Conservation (phyloP, 2,113 vertebrate genomes). For the Zonotrichia leucophrys region DNA sequence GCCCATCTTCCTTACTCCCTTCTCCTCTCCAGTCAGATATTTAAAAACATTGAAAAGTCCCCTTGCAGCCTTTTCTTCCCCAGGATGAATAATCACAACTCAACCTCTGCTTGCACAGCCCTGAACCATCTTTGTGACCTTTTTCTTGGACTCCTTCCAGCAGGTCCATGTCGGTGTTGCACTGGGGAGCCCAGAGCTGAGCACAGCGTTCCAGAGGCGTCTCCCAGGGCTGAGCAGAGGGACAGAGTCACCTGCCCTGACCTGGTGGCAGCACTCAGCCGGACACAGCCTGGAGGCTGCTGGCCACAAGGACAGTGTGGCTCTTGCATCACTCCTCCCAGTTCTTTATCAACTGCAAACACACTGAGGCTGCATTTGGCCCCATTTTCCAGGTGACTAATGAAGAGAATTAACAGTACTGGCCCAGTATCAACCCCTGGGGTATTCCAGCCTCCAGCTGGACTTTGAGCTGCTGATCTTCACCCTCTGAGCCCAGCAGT, state of each 20-base stretch:
- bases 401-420: background rate
- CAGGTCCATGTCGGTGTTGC: background rate
- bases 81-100: background rate
- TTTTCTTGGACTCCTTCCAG: background rate
- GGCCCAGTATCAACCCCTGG: background rate
- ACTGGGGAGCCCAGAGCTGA: background rate
- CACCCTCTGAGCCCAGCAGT: background rate
- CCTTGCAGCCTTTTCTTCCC: background rate
- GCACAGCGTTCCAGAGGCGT: background rate
- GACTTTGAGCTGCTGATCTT: background rate
- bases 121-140: background rate
- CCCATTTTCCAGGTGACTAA: background rate
- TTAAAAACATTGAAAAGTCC: background rate
- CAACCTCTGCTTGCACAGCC: background rate
- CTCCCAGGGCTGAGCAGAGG: background rate
- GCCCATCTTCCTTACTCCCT: background rate
- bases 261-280: background rate
- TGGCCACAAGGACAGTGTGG: background rate
- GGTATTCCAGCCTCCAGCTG: background rate
- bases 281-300: background rate
- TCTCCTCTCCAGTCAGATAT: background rate
- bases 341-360: background rate
- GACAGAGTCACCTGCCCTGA: background rate
- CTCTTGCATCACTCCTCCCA: background rate
- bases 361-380: background rate